Percentiles rank a stretch among this genome's conserved stretches.
Evolutionary conservation across 2,113 vertebrate genomes (phyloP).

Genomic region (Marmota monax): DNA sequence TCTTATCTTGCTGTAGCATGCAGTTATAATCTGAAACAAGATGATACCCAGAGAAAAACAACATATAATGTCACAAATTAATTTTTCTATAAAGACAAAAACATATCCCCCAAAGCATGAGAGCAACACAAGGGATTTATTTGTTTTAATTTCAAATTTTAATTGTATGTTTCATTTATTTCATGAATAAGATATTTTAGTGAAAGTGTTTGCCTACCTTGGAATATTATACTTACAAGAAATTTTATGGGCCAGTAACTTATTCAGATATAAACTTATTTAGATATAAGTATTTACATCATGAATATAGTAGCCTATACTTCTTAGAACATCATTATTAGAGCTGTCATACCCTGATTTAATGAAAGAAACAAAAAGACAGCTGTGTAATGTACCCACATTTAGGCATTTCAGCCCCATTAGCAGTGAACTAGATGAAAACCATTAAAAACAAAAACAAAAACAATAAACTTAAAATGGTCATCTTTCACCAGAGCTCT

Average conservation of each 20-base stretch:
- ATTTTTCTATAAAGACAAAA: slow-evolving; percentile 55
- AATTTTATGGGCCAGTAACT: neutral
- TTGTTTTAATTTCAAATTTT: slow-evolving; percentile 46
- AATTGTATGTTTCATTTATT: neutral
- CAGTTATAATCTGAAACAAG: neutral
- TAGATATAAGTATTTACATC: neutral
- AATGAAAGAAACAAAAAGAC: neutral
- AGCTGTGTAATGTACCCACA: neutral
- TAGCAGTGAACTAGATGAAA: neutral
- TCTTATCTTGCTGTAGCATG: neutral
- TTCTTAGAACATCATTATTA: slow-evolving; percentile 12
- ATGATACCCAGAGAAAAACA: neutral
- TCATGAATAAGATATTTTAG: slow-evolving; percentile 13
- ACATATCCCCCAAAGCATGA: neutral
- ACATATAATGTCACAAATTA: neutral
- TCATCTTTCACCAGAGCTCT: slow-evolving; percentile 1
- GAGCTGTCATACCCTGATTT: neutral
- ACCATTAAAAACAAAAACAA: neutral
- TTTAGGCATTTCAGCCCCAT: neutral
- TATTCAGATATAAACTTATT: slow-evolving; percentile 4
- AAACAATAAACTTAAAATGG: neutral
- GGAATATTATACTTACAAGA: neutral
- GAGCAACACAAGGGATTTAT: slow-evolving; percentile 1
- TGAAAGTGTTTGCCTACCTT: slow-evolving; percentile 3
- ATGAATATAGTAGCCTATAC: neutral